Conservation (phyloP, 2,888 invertebrate species). For the Zeuzera pyrina region DNA sequence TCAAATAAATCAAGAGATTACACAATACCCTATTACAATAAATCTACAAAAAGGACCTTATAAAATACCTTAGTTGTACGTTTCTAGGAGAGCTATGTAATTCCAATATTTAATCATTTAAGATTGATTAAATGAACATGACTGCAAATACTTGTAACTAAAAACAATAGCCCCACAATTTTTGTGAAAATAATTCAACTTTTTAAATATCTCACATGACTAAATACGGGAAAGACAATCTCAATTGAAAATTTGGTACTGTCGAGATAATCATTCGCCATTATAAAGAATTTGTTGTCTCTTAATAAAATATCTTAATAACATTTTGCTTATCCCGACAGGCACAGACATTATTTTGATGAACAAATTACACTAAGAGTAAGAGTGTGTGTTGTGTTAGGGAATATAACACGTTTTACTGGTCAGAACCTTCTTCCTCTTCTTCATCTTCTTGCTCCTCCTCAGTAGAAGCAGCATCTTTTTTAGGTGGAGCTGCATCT, state of each 20-base stretch:
- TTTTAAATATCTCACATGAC: conserved; percentile 39
- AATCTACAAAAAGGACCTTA: conserved; percentile 65
- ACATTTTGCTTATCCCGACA: conserved; percentile 19
- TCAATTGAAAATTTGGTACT: conserved; percentile 53
- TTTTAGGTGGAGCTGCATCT: conserved; percentile 62
- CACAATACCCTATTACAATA: conserved; percentile 63
- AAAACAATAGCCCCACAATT: conserved; percentile 28
- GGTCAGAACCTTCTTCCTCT: conserved; percentile 63
- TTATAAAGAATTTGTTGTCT: conserved; percentile 13
- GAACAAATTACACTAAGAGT: conserved; percentile 63
- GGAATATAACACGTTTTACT: conserved; percentile 50
- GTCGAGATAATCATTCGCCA: conserved; percentile 48
- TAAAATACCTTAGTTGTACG: conserved; percentile 67
- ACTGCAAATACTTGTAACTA: conserved; percentile 4
- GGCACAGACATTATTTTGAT: conserved; percentile 51
- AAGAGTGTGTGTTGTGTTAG: conserved; percentile 34
- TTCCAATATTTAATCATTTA: conserved; percentile 56
- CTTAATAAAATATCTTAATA: too few species aligned
- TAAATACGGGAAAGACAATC: conserved; percentile 50
- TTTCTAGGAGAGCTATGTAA: conserved; percentile 57
- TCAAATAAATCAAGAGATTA: conserved; percentile 61
- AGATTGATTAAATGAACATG: conserved; percentile 22
- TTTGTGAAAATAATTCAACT: too few species aligned
- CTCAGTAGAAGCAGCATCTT: conserved; percentile 62
- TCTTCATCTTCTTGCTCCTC: conserved; percentile 69